phyloP scores from a whole-genome alignment of 1,140 invertebrate species.

The Coelopa frigida region DNA sequence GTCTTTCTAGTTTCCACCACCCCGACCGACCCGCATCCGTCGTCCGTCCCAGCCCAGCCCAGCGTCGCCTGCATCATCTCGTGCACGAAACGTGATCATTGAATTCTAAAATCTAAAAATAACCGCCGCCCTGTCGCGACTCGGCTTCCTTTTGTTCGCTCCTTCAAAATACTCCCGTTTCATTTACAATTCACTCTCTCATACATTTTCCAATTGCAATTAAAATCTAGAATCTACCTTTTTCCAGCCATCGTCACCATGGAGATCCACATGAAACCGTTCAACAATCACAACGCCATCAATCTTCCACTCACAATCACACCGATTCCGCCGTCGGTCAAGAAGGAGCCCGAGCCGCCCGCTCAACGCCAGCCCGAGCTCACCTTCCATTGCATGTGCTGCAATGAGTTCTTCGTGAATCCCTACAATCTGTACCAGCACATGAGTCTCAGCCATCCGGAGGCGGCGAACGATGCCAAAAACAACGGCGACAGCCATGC shows the following conservation, averaged over 20 bases:
- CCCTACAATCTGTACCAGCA: conserved; percentile 38
- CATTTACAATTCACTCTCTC: not conserved
- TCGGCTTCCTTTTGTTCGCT: too few relatives aligned
- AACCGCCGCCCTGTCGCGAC: too few relatives aligned
- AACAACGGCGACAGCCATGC: too few relatives aligned
- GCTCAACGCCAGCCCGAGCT: conserved; percentile 30
- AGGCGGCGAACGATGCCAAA: conserved; percentile 11
- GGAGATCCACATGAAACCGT: not conserved
- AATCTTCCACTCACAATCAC: conserved; percentile 4
- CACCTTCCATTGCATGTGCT: conserved; percentile 43
- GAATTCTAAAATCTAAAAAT: too few relatives aligned
- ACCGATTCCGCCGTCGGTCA: not conserved
- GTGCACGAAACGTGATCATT: too few relatives aligned
- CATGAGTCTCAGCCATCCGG: conserved; percentile 32
- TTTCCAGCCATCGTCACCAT: not conserved
- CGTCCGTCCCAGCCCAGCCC: too few relatives aligned
- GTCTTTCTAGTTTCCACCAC: too few relatives aligned
- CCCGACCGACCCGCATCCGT: too few relatives aligned
- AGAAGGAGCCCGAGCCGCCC: conserved; percentile 12
- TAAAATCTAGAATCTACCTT: not conserved
- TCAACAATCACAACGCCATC: not conserved
- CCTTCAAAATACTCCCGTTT: not conserved
- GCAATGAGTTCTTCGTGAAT: conserved; percentile 33
- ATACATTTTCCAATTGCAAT: not conserved
- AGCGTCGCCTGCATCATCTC: too few relatives aligned